Percentiles rank a stretch among this genome's conserved stretches.
Conservation (phyloP, 23 tunicate genomes). For the Clavelina lepadiformis region DNA sequence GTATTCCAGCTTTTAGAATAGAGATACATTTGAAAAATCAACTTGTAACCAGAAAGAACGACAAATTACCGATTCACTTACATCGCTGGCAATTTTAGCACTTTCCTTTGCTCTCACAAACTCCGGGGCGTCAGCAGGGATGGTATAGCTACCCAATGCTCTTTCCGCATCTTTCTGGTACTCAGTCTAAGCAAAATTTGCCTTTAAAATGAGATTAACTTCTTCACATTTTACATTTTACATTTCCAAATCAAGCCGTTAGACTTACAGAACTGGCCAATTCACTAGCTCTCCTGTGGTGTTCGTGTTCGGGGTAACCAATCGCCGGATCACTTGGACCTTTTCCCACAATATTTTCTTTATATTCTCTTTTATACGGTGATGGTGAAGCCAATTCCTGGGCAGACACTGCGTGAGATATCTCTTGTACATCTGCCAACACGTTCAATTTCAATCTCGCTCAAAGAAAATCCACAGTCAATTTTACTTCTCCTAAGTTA, state of each 20-base stretch:
- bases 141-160: slow-evolving; percentile 13
- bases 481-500: no score
- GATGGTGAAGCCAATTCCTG: slow-evolving; percentile 48
- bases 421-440: slow-evolving; percentile 85
- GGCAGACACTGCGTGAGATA: slow-evolving; percentile 59
- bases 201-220: no score
- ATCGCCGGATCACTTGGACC: slow-evolving; percentile 56
- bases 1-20: slow-evolving; percentile 7
- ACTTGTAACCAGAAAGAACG: no score
- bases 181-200: no score
- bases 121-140: slow-evolving; percentile 38
- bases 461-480: no score
- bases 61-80: no score
- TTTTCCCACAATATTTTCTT: slow-evolving; percentile 61
- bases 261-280: slow-evolving; percentile 48
- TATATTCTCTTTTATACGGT: slow-evolving; percentile 63
- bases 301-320: slow-evolving; percentile 92
- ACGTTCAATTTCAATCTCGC: no score
- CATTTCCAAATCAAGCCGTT: no score
- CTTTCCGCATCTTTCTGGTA: slow-evolving; percentile 60
- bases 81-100: slow-evolving; percentile 36
- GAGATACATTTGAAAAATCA: no score
- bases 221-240: no score
- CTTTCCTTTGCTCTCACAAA: slow-evolving; percentile 25
- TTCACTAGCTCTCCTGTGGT: slow-evolving; percentile 45